Evolutionary conservation across 2,888 invertebrate species (phyloP).

Genomic region (Unio delphinus): DNA sequence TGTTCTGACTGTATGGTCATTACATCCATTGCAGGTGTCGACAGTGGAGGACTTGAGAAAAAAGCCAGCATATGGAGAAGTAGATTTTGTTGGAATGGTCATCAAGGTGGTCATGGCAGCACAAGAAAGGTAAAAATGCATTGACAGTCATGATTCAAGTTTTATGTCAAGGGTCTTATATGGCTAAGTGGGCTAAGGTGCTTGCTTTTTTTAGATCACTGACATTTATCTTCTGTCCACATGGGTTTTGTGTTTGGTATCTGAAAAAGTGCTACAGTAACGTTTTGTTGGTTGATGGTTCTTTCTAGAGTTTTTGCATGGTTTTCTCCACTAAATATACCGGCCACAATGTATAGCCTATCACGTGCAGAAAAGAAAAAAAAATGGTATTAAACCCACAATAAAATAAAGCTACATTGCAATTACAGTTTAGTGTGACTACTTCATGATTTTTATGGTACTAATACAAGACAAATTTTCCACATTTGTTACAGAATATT

Average conservation of each 20-base stretch:
- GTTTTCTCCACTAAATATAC: no score
- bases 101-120: constrained; percentile 71
- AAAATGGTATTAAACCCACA: no score
- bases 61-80: constrained; percentile 77
- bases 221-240: neutral
- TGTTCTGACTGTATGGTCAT: neutral
- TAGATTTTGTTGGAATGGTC: constrained; percentile 83
- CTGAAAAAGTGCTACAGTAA: neutral
- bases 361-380: no score
- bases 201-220: neutral
- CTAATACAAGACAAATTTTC: no score
- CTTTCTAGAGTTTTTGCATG: no score
- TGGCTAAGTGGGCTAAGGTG: constrained; percentile 2
- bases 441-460: no score
- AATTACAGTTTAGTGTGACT: no score
- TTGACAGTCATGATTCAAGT: neutral
- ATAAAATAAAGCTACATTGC: no score
- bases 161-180: no score
- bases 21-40: constrained; percentile 32
- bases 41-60: constrained; percentile 37
- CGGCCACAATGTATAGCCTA: no score
- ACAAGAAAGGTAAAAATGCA: constrained; percentile 19
- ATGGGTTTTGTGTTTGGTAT: neutral
- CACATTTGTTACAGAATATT: no score
- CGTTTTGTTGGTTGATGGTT: neutral